Evolutionary conservation across 30 jellyfish, hydroid and myxozoan genomes (phyloP), one percentile per base, ranked within the genome.

Genomic region (Haliclystus octoradiatus): DNA sequence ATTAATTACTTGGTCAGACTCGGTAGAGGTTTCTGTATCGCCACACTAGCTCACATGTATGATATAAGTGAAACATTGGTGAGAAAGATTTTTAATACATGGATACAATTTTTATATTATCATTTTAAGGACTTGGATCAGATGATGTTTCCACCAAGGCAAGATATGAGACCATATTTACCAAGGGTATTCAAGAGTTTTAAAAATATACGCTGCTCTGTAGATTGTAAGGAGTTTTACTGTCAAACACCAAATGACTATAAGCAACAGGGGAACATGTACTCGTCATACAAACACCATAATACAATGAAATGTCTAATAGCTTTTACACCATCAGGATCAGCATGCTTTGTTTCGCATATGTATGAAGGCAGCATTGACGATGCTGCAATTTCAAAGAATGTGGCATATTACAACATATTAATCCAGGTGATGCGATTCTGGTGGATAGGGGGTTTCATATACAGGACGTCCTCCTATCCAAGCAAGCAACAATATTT

Each of bases 361-460:
- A n/a, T n/a, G n/a, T n/a, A 65, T 65, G 75, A 65, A 24, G 75
- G 75, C n/a, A 65, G 31, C 31, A 31, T 26, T 65, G 75, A 33
- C 34, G 75, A 65, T 65, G 75, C 34, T 33, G 23, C 28, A 19
- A 65, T 62, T 34, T 71, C 0, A 2, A 34, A 26, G 23, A 60
- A 33, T 72, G 94, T 79, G 94, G 96, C 3, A 52, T 86, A 28
- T 34, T 86, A 9, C 69, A 86, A 14, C 82, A 72, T 61, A 63
- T 79, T 9, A 65, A 79, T 5, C 88, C 92, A 22, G 74, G 74
- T 13, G 96, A 86, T 50, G 24, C 50, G 1, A 67, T 86, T 52
- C 68, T 85, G 33, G 96, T 79, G 24, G 94, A 85, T 57, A 73
- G 66, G 28, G 92, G 96, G 1, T 86, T 86, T 63, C 79, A 81